Base-by-base conservation (phyloP, 1,140 invertebrate species). In the Agrypnia vestita region DNA sequence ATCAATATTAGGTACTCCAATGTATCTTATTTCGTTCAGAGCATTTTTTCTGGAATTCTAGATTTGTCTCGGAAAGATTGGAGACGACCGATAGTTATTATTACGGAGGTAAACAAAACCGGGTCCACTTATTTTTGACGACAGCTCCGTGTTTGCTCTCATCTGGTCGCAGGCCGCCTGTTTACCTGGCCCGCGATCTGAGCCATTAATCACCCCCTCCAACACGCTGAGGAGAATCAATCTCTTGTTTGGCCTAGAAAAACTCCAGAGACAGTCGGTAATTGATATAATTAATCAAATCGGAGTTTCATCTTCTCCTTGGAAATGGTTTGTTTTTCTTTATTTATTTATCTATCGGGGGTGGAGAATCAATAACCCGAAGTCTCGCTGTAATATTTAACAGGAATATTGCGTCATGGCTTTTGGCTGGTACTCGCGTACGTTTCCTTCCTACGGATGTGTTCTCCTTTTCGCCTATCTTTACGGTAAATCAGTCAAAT, bases 261-360 rank as follows among this genome's bases (percentile, higher is more conserved):
- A 71, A 71, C 67, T 49, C 49, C 15, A 44, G 3, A 67, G 67
- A 71, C 67, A 71, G 43, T 21, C 12, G 67, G 67, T 71, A 71
- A 71, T 71, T 71, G 67, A 46, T 49, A 47, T 21, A 71, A 71
- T 71, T 71, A 71, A 71, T 71, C 67, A 71, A 51, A 49, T 71
- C 15, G 67, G 17, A 44, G 49, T 71, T 47, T 49, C 46, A 21
- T 62, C 19, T 62, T 62, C 59, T 35, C 3, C 25, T 13, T 21
- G 15, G 25, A 51, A 51, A 17, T 71, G 13, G 43, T 10, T 71
- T 49, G 17, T 49, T 71, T 71, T 71, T 51, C 19, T 51, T 51
- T 71, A 49, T 71, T 71, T 49, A 47, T 21, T 49, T 19, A 11
- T 19, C 9, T 1, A 62, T 21, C 25, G 59, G 25, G 7, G 59